Evolutionary conservation across 2,888 invertebrate species (phyloP).

Genomic region (Lasioglossum figueresi): DNA sequence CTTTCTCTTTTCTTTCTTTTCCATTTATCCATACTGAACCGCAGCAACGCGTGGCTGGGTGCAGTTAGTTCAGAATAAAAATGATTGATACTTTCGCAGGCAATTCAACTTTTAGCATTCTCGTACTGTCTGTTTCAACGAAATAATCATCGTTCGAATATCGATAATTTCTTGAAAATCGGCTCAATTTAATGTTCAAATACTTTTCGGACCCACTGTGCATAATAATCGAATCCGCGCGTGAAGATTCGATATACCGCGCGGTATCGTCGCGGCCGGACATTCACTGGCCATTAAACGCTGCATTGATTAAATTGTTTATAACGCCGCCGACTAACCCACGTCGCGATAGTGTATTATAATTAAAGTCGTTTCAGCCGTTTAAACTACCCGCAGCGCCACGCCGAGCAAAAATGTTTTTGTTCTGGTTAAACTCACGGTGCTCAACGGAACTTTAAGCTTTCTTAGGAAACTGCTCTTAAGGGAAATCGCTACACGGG

Average conservation of each 20-base stretch:
- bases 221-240: neutral
- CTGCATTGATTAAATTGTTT: slow-evolving; percentile 40
- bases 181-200: neutral
- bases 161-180: neutral
- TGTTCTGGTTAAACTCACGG: slow-evolving; percentile 45
- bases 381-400: slow-evolving; percentile 10
- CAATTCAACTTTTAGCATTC: too few species aligned
- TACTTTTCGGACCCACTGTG: neutral
- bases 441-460: slow-evolving; percentile 55
- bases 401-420: slow-evolving; percentile 54
- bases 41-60: too few species aligned
- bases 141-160: neutral
- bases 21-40: too few species aligned
- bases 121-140: neutral
- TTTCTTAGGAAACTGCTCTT: slow-evolving; percentile 63
- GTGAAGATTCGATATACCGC: neutral
- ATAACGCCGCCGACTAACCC: neutral
- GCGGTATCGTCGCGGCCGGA: neutral
- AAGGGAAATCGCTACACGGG: slow-evolving; percentile 46
- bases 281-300: slow-evolving; percentile 35
- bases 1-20: too few species aligned
- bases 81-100: too few species aligned
- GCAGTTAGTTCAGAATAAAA: too few species aligned
- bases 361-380: slow-evolving; percentile 47
- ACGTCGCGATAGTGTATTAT: slow-evolving; percentile 34